Conservation (phyloP, 2,797 vertebrate genomes). For the Acanthiza pusilla region DNA sequence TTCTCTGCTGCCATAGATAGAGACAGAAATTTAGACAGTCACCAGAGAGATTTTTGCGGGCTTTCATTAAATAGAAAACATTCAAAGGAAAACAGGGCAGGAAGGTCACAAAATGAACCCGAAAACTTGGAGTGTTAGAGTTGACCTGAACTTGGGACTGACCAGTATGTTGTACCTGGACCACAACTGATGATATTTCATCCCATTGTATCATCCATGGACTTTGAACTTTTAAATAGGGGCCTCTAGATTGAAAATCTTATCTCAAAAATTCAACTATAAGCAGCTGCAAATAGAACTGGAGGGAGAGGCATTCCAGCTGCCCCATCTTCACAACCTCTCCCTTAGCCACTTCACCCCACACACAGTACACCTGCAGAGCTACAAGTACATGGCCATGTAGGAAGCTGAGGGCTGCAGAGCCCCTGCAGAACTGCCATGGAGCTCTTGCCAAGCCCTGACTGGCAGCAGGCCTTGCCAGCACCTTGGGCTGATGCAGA, state of each 20-base stretch:
- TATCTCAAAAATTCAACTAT: no score
- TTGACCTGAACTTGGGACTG: no score
- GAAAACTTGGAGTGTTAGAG: background rate
- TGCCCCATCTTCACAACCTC: background rate
- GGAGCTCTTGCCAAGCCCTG: background rate
- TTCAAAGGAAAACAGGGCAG: background rate
- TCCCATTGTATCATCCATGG: background rate
- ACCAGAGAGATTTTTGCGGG: background rate
- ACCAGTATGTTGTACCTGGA: background rate
- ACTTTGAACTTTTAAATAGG: no score
- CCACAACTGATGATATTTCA: background rate
- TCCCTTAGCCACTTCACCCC: fast-evolving
- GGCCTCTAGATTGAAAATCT: background rate
- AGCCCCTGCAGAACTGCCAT: background rate
- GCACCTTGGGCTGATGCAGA: background rate
- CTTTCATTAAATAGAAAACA: background rate
- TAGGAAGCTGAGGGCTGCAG: background rate
- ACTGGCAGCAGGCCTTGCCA: background rate
- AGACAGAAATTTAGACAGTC: background rate
- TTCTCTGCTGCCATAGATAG: background rate
- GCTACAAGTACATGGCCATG: background rate
- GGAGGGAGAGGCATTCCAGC: background rate
- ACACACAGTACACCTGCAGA: background rate
- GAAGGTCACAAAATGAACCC: background rate
- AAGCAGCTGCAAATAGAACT: background rate